A percentile compares a stretch with the other conserved stretches of the same genome.
Evolutionary conservation across 2,113 vertebrate genomes (phyloP).

Genomic region (Orthonyx spaldingii): DNA sequence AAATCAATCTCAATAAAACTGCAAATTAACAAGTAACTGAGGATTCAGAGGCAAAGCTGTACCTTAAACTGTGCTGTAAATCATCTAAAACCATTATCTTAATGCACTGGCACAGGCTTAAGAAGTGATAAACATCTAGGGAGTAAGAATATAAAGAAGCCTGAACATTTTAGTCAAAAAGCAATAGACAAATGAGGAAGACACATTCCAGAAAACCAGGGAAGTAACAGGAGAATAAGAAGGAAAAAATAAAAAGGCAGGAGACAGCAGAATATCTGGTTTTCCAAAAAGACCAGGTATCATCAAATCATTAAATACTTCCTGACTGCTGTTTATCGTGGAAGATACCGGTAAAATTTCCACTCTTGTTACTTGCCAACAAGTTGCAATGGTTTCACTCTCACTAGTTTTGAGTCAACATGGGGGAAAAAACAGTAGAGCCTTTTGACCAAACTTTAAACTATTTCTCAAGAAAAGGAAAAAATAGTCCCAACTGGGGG

Average conservation of each 20-base stretch:
- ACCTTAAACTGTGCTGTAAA: not conserved
- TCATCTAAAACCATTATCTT: not conserved
- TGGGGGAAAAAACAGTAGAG: not conserved
- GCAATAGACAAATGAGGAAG: not conserved
- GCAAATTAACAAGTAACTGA: not conserved
- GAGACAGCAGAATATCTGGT: not conserved
- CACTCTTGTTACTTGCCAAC: not conserved
- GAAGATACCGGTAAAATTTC: not conserved
- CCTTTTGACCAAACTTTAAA: not conserved
- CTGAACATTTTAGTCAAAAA: not conserved
- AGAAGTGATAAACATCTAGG: not conserved
- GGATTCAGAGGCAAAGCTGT: not conserved
- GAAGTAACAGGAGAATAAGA: not conserved
- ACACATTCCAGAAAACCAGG: not conserved
- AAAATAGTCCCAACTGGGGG: not conserved
- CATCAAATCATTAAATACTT: not conserved
- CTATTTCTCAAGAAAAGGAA: not conserved
- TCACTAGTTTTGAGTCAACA: not conserved
- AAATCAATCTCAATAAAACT: not conserved
- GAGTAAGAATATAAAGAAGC: not conserved
- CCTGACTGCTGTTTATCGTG: not conserved
- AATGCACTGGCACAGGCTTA: not conserved
- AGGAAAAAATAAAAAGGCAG: not conserved
- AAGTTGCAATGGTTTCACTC: not conserved
- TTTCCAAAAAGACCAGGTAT: not conserved